Evolutionary conservation across 2,797 vertebrate genomes (phyloP).

Genomic region (Phalloptychus januarius): DNA sequence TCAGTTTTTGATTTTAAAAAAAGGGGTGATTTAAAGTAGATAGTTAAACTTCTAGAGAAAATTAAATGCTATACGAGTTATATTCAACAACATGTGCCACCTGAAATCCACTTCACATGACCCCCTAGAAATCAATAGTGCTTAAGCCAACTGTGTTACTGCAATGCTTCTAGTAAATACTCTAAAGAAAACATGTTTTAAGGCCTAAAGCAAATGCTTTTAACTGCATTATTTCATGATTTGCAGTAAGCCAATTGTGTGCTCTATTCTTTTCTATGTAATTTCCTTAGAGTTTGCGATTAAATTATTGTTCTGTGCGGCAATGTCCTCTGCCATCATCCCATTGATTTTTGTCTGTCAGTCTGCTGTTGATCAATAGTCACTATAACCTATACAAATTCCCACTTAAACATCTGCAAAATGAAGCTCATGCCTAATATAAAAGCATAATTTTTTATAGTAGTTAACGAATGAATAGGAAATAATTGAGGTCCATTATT

Average conservation of each 20-base stretch:
- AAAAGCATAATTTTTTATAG: constrained; percentile 6
- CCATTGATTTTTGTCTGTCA: constrained; percentile 44
- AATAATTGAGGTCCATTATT: constrained; percentile 34
- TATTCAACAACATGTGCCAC: not conserved
- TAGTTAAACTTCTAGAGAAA: not conserved
- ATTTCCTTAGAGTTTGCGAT: constrained; percentile 19
- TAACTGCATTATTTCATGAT: not conserved
- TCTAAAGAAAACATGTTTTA: not conserved
- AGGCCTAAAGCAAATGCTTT: not conserved
- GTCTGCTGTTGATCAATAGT: constrained; percentile 26
- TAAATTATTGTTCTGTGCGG: constrained; percentile 17
- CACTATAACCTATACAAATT: not conserved
- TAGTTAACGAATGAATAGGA: constrained; percentile 29
- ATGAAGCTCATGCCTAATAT: not conserved
- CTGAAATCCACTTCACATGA: not conserved
- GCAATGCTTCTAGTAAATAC: not conserved
- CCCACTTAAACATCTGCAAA: constrained; percentile 14
- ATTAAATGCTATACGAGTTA: not conserved
- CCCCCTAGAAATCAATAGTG: not conserved
- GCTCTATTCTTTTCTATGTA: not conserved
- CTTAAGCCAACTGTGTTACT: not conserved
- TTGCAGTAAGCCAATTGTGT: not conserved
- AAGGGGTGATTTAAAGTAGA: not conserved
- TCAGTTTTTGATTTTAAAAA: not conserved
- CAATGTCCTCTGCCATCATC: constrained; percentile 23